A percentile compares a stretch with the other conserved stretches of the same genome.
Evolutionary conservation across 2,113 vertebrate genomes (phyloP).

Genomic region (Sturnira hondurensis): DNA sequence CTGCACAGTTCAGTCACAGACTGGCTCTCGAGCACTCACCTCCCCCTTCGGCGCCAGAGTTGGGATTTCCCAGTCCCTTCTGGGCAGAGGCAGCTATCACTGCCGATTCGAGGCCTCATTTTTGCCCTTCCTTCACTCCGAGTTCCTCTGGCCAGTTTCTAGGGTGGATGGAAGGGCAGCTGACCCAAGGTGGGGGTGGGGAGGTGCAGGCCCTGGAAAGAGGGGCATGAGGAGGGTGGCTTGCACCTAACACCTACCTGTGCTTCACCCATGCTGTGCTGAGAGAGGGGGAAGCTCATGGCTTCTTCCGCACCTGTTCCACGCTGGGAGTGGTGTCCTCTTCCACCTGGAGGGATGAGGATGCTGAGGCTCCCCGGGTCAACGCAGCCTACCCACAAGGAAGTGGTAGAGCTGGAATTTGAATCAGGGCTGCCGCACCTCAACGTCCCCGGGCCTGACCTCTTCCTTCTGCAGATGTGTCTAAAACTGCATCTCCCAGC

Average conservation of each 20-base stretch:
- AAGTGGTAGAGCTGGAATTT: neutral
- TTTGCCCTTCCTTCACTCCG: neutral
- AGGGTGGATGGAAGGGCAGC: neutral
- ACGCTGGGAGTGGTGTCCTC: neutral
- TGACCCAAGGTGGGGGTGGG: neutral
- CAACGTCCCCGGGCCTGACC: neutral
- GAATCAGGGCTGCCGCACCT: neutral
- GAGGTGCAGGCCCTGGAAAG: neutral
- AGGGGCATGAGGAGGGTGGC: no score
- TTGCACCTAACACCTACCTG: neutral
- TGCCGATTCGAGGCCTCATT: accelerated
- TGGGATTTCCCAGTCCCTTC: neutral
- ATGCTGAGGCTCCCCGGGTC: neutral
- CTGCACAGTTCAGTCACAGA: neutral
- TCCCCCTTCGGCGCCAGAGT: neutral
- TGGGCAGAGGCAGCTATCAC: neutral
- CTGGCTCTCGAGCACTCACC: neutral
- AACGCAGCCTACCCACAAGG: accelerated
- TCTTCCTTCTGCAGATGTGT: neutral
- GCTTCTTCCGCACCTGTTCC: neutral
- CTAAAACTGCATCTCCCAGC: neutral
- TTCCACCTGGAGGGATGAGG: neutral
- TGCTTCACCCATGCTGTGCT: neutral
- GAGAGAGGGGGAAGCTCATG: neutral
- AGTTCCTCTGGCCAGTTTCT: neutral